Evolutionary conservation across 2,888 invertebrate species (phyloP), one percentile per base, ranked within the genome.

Genomic region (Rhagonycha fulva): DNA sequence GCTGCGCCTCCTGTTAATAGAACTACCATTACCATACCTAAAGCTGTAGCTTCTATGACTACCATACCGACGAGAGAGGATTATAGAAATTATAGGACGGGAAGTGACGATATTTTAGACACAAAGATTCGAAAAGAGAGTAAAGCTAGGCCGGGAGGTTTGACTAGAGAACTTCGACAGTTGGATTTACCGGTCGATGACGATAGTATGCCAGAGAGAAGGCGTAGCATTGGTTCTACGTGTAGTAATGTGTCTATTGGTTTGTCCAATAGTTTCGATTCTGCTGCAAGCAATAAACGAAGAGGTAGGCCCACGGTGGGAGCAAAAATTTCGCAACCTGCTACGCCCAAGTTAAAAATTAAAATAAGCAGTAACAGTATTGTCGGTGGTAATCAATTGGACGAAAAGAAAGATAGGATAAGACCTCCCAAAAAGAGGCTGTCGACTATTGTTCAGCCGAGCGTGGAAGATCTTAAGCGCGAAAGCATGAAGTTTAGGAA

Each of bases 41-140:
- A 96, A 87, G 96, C 96, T 3, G 95, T 96, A 9, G 95, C 96
- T 23, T 96, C 96, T 10, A 96, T 96, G 93, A 94, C 95, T 0
- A 93, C 93, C 77, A 95, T 96, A 83, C 95, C 96, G 1, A 95
- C 96, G 0, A 91, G 94, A 81, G 95, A 96, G 80, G 96, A 96
- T 84, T 95, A 96, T 84, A 93, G 94, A 83, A 91, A 91, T 32
- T 88, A 88, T 78, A 81, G 87, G 60, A 87, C 86, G 4, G 85
- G 86, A 62, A 75, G 81, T 0, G 87, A 88, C 74, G 88, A 88
- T 73, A 89, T 91, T 10, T 89, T 90, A 3, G 93, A 94, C 72
- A 90, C 91, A 0, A 94, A 95, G 86, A 94, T 95, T 83, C 84
- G 89, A 14, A 90, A 91, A 85, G 89, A 91, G 81, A 86, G 86